Conservation (phyloP, 1,140 invertebrate genomes). For the Sipha flava region DNA sequence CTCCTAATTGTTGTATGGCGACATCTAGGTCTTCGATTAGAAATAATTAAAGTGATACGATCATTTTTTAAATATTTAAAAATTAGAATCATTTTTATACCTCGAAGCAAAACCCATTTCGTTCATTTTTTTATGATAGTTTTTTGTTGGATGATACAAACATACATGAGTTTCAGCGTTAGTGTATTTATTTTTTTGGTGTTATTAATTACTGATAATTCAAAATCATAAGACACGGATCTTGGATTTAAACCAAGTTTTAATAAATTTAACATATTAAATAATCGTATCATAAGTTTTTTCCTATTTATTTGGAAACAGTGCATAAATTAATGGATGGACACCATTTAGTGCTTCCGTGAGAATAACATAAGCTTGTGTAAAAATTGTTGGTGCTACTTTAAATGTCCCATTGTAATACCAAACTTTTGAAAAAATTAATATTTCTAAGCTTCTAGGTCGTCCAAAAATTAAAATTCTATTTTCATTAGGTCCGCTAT, state of each 20-base stretch:
- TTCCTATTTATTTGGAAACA: too few species aligned
- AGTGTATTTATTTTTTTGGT: not conserved
- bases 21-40: not conserved
- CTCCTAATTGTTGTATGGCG: not conserved
- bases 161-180: not conserved
- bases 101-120: not conserved
- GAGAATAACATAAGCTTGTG: too few species aligned
- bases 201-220: too few species aligned
- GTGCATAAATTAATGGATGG: too few species aligned
- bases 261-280: not conserved
- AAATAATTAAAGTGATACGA: not conserved
- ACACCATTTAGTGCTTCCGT: too few species aligned
- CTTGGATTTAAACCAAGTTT: not conserved
- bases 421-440: too few species aligned
- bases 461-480: too few species aligned
- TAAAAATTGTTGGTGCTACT: too few species aligned
- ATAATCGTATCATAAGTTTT: not conserved
- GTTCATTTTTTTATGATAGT: not conserved
- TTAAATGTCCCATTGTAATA: too few species aligned
- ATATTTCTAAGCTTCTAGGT: too few species aligned
- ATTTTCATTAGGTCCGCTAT: too few species aligned
- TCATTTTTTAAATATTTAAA: not conserved
- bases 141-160: not conserved
- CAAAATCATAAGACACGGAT: not conserved
- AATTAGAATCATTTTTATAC: not conserved